phyloP scores from a whole-genome alignment of 2,888 invertebrate genomes.

The Caenorhabditis becei region DNA sequence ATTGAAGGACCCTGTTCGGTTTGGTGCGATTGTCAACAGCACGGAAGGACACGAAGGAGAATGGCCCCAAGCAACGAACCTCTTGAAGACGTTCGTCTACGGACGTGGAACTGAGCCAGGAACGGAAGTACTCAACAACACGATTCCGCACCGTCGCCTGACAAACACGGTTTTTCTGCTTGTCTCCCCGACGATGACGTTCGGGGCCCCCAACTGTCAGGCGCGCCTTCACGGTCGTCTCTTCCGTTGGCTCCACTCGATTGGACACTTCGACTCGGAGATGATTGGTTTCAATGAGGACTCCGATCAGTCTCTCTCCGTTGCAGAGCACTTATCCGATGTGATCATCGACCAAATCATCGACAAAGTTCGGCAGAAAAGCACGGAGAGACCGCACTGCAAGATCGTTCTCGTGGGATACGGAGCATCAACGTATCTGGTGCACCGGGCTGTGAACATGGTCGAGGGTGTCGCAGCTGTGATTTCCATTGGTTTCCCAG shows the following conservation, averaged over 20 bases:
- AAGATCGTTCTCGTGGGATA: slow-evolving; percentile 77
- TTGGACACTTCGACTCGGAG: slow-evolving; percentile 64
- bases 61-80: slow-evolving; percentile 56
- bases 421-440: slow-evolving; percentile 69
- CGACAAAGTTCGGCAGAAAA: slow-evolving; percentile 30
- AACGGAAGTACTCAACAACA: slow-evolving; percentile 51
- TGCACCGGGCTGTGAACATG: slow-evolving; percentile 67
- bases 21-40: slow-evolving; percentile 35
- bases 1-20: slow-evolving; percentile 29
- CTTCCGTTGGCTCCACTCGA: slow-evolving; percentile 64
- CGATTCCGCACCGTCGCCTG: slow-evolving; percentile 50
- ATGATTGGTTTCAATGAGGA: slow-evolving; percentile 37
- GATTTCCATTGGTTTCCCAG: slow-evolving; percentile 76
- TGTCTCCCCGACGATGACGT: slow-evolving; percentile 72
- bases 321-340: slow-evolving; percentile 36
- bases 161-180: slow-evolving; percentile 74
- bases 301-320: slow-evolving; percentile 9
- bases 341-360: slow-evolving; percentile 22
- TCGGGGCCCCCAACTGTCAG: slow-evolving; percentile 46
- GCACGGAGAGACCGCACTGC: slow-evolving; percentile 33
- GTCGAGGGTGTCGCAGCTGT: slow-evolving; percentile 74
- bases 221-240: slow-evolving; percentile 22
- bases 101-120: slow-evolving; percentile 58
- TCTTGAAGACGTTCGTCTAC: slow-evolving; percentile 41
- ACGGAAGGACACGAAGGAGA: slow-evolving; percentile 30